A percentile compares a stretch with the other conserved stretches of the same genome.
These are phyloP conservation scores for Drosophila insularis DNA, from an alignment of 1,140 invertebrate species.

Conservation along the genomic window DNA sequence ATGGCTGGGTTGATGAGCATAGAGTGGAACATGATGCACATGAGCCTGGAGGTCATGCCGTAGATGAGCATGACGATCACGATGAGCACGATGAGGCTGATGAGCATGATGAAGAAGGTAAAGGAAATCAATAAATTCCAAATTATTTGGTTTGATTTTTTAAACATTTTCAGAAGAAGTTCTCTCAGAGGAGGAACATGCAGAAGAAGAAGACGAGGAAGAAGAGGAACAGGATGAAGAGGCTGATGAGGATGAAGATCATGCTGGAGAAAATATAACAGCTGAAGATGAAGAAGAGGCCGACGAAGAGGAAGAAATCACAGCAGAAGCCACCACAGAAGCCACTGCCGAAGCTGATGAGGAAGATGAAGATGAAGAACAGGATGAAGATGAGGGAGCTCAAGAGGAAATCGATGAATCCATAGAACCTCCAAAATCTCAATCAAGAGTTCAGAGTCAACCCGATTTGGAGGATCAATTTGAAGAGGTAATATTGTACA, in stretches of 20 bases:
- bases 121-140: not conserved
- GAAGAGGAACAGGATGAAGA: conserved; percentile 38
- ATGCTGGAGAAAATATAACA: conserved; percentile 79
- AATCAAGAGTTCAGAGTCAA: conserved; percentile 43
- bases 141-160: no score
- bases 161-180: not conserved
- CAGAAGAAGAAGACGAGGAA: conserved; percentile 71
- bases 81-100: conserved; percentile 59
- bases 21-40: conserved; percentile 83
- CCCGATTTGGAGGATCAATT: conserved; percentile 44
- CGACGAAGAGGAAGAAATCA: conserved; percentile 69
- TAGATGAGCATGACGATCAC: conserved; percentile 75
- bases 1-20: conserved; percentile 90
- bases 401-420: conserved; percentile 54
- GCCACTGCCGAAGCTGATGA: conserved; percentile 55
- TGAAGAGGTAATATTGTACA: conserved; percentile 16
- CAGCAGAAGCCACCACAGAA: conserved; percentile 62
- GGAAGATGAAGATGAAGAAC: conserved; percentile 59
- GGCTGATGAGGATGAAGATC: conserved; percentile 74
- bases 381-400: conserved; percentile 34
- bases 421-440: conserved; percentile 23
- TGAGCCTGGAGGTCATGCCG: conserved; percentile 72
- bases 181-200: conserved; percentile 21
- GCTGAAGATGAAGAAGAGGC: conserved; percentile 79
- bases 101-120: conserved; percentile 73